phyloP scores from a whole-genome alignment of 2,888 invertebrate species.

The Eupithecia pulchellata region DNA sequence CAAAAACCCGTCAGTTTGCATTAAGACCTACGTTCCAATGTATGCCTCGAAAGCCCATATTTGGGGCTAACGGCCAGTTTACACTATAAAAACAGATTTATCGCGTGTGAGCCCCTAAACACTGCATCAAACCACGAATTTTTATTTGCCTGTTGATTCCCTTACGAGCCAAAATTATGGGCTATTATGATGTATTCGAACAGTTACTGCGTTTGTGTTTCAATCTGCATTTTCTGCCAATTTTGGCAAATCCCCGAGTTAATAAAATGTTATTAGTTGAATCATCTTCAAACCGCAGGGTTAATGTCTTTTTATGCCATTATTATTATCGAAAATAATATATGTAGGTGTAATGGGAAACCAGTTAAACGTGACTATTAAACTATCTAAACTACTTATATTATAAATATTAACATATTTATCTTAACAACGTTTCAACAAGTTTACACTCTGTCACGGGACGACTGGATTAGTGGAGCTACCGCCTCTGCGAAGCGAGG shows the following conservation, averaged over 20 bases:
- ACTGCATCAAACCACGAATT: constrained; percentile 52
- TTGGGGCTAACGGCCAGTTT: constrained; percentile 36
- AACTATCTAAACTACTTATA: neutral
- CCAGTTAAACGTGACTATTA: neutral
- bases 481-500: no score
- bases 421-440: no score
- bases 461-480: no score
- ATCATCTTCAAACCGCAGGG: constrained; percentile 8
- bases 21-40: constrained; percentile 1
- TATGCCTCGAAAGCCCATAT: constrained; percentile 5
- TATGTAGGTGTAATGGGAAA: neutral
- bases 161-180: constrained; percentile 53
- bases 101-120: constrained; percentile 44
- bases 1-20: neutral
- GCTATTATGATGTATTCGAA: constrained; percentile 46
- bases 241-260: constrained; percentile 15
- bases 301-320: neutral
- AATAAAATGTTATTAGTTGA: constrained; percentile 6
- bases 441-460: no score
- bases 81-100: constrained; percentile 43
- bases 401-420: no score
- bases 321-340: neutral
- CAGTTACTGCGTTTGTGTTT: constrained; percentile 21
- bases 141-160: constrained; percentile 79
- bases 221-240: constrained; percentile 42